Evolutionary conservation across 2,113 vertebrate species (phyloP).

Genomic region (Callipepla californica): DNA sequence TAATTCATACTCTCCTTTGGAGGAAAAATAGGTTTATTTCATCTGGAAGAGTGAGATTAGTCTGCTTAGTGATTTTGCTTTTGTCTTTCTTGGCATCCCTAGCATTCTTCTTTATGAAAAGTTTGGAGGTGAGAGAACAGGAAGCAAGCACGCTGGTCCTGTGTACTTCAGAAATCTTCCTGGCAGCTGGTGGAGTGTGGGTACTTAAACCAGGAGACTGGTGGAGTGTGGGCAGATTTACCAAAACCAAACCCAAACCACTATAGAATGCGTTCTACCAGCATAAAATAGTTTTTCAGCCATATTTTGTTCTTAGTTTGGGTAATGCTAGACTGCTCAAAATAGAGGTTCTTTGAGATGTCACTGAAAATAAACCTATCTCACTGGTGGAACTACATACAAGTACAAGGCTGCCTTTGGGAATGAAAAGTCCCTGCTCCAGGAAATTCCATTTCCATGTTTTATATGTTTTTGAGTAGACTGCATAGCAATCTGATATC

Average conservation of each 20-base stretch:
- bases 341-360: fast-evolving
- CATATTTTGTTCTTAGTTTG: neutral
- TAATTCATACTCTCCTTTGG: neutral
- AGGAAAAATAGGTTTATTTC: neutral
- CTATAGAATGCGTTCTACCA: neutral
- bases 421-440: neutral
- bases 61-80: neutral
- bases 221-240: neutral
- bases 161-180: neutral
- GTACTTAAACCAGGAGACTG: neutral
- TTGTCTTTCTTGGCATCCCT: neutral
- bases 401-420: neutral
- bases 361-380: neutral
- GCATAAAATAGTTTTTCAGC: neutral
- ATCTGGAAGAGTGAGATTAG: neutral
- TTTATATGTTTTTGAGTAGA: neutral
- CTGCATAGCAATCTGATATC: neutral
- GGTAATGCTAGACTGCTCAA: neutral
- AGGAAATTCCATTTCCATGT: neutral
- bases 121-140: neutral
- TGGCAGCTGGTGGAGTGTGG: neutral
- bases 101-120: neutral
- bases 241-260: neutral
- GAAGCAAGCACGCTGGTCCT: neutral
- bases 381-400: fast-evolving